Percentiles rank a stretch among this genome's conserved stretches.
Evolutionary conservation across 2,888 invertebrate species (phyloP).

Genomic region (Leptopterna dolabrata): DNA sequence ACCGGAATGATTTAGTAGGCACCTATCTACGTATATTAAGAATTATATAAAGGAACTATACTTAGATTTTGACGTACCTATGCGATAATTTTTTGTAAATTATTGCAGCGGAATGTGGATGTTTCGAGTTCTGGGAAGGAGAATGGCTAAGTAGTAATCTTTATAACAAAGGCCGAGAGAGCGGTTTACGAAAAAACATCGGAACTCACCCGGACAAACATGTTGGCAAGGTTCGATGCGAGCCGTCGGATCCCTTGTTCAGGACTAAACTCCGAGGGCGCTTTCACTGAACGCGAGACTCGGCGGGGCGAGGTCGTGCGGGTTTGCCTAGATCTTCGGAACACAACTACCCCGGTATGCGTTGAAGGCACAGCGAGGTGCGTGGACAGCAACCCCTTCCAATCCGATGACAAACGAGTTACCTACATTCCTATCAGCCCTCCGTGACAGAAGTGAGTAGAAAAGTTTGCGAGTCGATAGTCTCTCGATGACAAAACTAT

Average conservation of each 20-base stretch:
- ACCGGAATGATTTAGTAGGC: too few species aligned
- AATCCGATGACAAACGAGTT: too few species aligned
- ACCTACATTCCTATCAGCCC: too few species aligned
- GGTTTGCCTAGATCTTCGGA: not conserved
- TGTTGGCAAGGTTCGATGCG: constrained; percentile 13
- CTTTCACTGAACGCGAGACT: constrained; percentile 2
- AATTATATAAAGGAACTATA: too few species aligned
- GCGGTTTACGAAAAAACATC: not conserved
- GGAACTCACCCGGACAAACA: constrained; percentile 38
- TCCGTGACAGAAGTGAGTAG: too few species aligned
- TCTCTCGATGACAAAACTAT: too few species aligned
- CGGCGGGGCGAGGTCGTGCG: not conserved
- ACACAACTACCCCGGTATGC: not conserved
- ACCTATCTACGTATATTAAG: too few species aligned
- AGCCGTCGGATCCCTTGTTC: not conserved
- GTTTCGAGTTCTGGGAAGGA: not conserved
- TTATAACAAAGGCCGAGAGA: not conserved
- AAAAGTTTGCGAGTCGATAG: too few species aligned
- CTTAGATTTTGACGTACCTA: too few species aligned
- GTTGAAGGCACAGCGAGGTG: not conserved
- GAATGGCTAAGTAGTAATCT: not conserved
- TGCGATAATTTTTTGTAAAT: too few species aligned
- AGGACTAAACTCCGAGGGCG: constrained; percentile 21
- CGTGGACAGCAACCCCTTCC: not conserved
- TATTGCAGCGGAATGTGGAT: too few species aligned